Conservation (phyloP, 2,797 vertebrate genomes). For the Malurus splendens region DNA sequence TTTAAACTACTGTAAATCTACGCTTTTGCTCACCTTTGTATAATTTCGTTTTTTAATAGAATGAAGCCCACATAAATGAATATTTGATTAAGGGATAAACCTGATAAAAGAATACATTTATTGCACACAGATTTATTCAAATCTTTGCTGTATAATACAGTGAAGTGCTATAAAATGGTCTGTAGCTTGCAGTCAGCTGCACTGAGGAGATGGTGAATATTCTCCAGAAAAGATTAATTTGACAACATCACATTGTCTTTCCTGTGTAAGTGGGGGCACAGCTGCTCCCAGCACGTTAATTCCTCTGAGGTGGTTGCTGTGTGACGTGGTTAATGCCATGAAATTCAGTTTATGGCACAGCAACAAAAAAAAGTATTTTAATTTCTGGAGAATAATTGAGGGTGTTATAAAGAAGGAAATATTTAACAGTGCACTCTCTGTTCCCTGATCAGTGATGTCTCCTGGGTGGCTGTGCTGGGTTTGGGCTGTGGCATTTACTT, state of each 20-base stretch:
- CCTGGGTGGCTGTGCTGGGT: background rate
- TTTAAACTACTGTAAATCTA: slow-evolving; percentile 70
- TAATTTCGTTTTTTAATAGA: slow-evolving; percentile 71
- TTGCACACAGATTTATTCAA: slow-evolving; percentile 62
- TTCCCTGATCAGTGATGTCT: background rate
- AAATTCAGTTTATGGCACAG: slow-evolving; percentile 8
- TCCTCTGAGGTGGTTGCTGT: slow-evolving; percentile 17
- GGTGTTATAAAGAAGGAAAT: background rate
- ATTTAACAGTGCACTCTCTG: background rate
- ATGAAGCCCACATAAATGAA: slow-evolving; percentile 66
- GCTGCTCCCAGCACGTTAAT: background rate
- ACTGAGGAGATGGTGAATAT: slow-evolving; percentile 38
- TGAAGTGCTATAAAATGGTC: slow-evolving; percentile 52
- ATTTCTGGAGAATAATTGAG: slow-evolving; percentile 2
- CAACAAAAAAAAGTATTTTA: background rate
- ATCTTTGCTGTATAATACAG: slow-evolving; percentile 49
- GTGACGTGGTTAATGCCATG: background rate
- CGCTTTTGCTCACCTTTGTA: slow-evolving; percentile 68
- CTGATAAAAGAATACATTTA: slow-evolving; percentile 69
- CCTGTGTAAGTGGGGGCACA: background rate
- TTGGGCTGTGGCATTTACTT: background rate
- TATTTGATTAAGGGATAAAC: slow-evolving; percentile 69
- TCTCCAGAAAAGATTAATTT: slow-evolving; percentile 49
- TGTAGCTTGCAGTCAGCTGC: slow-evolving; percentile 39
- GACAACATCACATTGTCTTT: slow-evolving; percentile 53